Base-by-base conservation (phyloP, 2,797 vertebrate species). In the Antennarius maculatus region DNA sequence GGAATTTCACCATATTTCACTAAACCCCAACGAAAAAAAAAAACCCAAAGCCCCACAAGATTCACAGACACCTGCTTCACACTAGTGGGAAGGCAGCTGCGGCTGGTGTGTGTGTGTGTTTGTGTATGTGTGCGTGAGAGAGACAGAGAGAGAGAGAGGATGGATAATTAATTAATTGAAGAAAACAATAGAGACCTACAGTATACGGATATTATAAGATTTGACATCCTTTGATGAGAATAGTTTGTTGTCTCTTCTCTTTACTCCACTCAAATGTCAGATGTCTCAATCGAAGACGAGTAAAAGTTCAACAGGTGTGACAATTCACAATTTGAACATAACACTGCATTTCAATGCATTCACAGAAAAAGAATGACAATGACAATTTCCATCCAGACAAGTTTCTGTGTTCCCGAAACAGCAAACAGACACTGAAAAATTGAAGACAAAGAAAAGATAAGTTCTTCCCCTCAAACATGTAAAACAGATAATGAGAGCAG, bases 21-120 rank as follows among this genome's bases (percentile, higher is more conserved):
- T 70, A 53, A 51, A 85, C 80, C 80, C 50, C 55, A 54, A 58
- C 60, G 43, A 68, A 70, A 71, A 65, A 58, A 67, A 74, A 69
- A 72, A 66, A 50, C 58, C 60, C 55, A 80, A 84, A 79, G 60
- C 79, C 89, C 84, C 91, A 88, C 16, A 86, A 90, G 89, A 89
- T 74, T 84, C 81, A 80, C 77, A 88, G 71, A 91, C 92, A 94
- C 92, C 93, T 93, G 93, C 88, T 92, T 80, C 81, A 88, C 86
- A 80, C 82, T 77, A 82, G 66, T 81, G 84, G 76, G 72, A 55
- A 74, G 76, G 77, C 89, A 92, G 88, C 89, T 92, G 91, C 79
- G 69, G 7, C 45, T 46, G 15, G 17, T 65, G 59, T 81, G 70
- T 66, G 69, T 71, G 55, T 49, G 59, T 69, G 77, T 75, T 60